Evolutionary conservation across 2,888 invertebrate genomes (phyloP).

Genomic region (Drosophila yooni): DNA sequence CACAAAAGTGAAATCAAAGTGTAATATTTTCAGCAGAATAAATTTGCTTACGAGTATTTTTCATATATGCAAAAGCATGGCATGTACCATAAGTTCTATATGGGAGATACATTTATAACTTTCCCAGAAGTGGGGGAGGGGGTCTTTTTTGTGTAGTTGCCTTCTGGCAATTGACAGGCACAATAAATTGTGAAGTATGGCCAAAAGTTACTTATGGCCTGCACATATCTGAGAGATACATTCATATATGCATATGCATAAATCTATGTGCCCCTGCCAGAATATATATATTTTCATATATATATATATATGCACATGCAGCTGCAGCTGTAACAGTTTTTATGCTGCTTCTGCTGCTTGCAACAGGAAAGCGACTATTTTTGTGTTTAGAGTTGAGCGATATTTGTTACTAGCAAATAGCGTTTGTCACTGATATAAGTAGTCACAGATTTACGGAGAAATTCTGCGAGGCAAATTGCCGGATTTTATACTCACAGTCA

Average conservation of each 20-base stretch:
- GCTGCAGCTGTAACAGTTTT: slow-evolving; percentile 28
- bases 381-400: background rate
- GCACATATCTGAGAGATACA: slow-evolving; percentile 24
- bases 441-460: background rate
- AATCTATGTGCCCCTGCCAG: slow-evolving; percentile 29
- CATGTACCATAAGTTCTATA: slow-evolving; percentile 33
- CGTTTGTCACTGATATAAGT: background rate
- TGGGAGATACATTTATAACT: slow-evolving; percentile 34
- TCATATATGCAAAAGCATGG: slow-evolving; percentile 32
- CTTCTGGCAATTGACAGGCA: slow-evolving; percentile 75
- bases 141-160: slow-evolving; percentile 21
- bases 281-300: slow-evolving; percentile 9
- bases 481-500: background rate
- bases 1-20: slow-evolving; percentile 55
- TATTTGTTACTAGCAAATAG: background rate
- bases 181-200: slow-evolving; percentile 78
- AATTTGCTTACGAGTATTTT: slow-evolving; percentile 51
- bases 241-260: slow-evolving; percentile 20
- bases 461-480: background rate
- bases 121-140: background rate
- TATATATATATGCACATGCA: slow-evolving; percentile 28
- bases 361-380: background rate
- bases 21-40: slow-evolving; percentile 71
- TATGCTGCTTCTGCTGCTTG: slow-evolving; percentile 7
- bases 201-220: slow-evolving; percentile 59